These are phyloP conservation scores for Paracentrotus lividus DNA, from an alignment of 53 echinoderm and acorn worm genomes.

Conservation along the genomic window DNA sequence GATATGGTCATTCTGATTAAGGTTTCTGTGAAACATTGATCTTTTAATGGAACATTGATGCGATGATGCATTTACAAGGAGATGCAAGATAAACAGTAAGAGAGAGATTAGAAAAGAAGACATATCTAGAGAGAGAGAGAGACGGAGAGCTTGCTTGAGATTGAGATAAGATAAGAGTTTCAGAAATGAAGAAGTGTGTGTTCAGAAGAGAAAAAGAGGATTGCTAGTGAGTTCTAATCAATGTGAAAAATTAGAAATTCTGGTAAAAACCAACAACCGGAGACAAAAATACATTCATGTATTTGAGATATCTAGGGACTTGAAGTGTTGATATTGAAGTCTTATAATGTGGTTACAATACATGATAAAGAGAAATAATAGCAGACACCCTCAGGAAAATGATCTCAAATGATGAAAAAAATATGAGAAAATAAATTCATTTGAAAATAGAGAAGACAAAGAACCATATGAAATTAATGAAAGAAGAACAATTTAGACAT, in stretches of 20 bases:
- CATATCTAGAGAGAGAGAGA: not conserved
- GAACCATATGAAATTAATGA: too few relatives aligned
- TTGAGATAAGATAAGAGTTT: not conserved
- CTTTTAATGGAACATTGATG: constrained; percentile 10
- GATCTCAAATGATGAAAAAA: not conserved
- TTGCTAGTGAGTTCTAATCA: too few relatives aligned
- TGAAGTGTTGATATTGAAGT: not conserved
- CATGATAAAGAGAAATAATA: not conserved
- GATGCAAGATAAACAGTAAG: not conserved
- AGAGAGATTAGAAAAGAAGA: not conserved
- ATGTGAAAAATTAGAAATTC: too few relatives aligned
- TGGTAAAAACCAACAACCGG: too few relatives aligned
- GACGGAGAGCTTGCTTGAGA: not conserved
- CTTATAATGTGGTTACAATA: not conserved
- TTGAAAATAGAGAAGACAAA: not conserved
- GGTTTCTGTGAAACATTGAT: not conserved
- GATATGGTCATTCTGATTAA: not conserved
- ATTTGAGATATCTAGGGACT: too few relatives aligned
- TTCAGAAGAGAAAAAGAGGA: not conserved
- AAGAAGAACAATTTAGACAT: too few relatives aligned
- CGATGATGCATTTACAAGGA: not conserved
- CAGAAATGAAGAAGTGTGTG: not conserved
- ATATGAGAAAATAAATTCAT: not conserved
- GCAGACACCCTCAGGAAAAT: not conserved
- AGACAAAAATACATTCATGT: too few relatives aligned